Evolutionary conservation across 2,113 vertebrate species (phyloP).

Genomic region (Neoarius graeffei): DNA sequence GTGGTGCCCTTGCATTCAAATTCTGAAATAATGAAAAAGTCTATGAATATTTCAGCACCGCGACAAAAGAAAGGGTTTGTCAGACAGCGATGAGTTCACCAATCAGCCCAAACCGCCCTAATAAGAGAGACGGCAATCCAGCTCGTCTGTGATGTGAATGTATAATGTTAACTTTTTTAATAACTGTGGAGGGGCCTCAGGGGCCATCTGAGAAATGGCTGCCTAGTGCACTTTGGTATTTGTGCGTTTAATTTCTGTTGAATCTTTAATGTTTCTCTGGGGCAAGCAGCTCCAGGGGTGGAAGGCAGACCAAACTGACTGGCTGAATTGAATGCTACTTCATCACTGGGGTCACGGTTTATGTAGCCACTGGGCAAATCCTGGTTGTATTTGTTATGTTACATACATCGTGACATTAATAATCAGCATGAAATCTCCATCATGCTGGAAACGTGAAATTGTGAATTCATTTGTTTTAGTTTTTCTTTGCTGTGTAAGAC

Average conservation of each 20-base stretch:
- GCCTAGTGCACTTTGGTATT: conserved; percentile 72
- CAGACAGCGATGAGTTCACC: conserved; percentile 73
- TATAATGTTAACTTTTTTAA: conserved; percentile 81
- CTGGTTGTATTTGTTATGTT: neutral
- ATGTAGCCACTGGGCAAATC: neutral
- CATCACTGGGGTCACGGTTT: conserved; percentile 29
- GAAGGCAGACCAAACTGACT: conserved; percentile 29
- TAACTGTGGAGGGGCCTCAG: conserved; percentile 69
- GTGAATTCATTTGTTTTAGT: neutral
- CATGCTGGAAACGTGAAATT: neutral
- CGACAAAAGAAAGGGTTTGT: conserved; percentile 52
- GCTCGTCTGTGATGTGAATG: conserved; percentile 82
- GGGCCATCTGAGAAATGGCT: conserved; percentile 73
- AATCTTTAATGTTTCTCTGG: conserved; percentile 61
- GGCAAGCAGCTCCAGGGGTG: conserved; percentile 44
- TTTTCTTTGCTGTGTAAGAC: neutral
- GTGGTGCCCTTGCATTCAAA: conserved; percentile 62
- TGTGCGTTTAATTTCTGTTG: conserved; percentile 70
- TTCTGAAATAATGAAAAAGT: conserved; percentile 71
- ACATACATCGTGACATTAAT: neutral
- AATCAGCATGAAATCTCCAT: conserved; percentile 1
- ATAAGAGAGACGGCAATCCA: conserved; percentile 80
- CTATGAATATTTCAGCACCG: conserved; percentile 57
- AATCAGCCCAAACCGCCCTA: conserved; percentile 77
- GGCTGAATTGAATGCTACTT: conserved; percentile 39